Conservation (phyloP, 2,888 invertebrate species). For the Drosophila histrio region DNA sequence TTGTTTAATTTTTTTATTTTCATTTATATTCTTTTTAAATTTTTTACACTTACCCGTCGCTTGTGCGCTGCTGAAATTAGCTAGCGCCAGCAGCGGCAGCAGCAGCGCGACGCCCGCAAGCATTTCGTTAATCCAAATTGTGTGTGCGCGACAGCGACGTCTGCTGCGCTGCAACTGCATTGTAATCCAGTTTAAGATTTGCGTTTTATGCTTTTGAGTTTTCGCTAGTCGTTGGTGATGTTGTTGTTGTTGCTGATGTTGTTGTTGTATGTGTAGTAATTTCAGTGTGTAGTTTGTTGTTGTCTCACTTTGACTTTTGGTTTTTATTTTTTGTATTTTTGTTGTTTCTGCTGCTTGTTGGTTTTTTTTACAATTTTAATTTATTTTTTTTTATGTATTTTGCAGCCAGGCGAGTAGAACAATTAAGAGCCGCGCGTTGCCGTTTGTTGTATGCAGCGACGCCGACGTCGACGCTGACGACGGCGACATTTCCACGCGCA, state of each 20-base stretch:
- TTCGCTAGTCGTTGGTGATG: constrained; percentile 21
- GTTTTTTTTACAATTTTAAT: constrained; percentile 24
- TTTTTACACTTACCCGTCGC: constrained; percentile 68
- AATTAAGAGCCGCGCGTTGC: constrained; percentile 56
- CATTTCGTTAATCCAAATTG: constrained; percentile 73
- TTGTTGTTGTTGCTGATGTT: constrained; percentile 10
- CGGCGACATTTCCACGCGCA: constrained; percentile 67
- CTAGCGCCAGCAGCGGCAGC: constrained; percentile 69
- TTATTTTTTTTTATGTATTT: constrained; percentile 58
- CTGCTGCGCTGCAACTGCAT: constrained; percentile 77
- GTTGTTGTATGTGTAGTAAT: constrained; percentile 28
- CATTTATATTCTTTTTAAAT: not conserved
- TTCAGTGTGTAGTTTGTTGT: constrained; percentile 37
- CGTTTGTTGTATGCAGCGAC: constrained; percentile 60
- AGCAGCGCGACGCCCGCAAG: constrained; percentile 65
- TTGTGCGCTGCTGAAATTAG: constrained; percentile 60
- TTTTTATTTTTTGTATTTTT: constrained; percentile 29
- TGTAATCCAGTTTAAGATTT: constrained; percentile 73
- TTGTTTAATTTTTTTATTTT: constrained; percentile 9
- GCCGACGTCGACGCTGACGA: constrained; percentile 64
- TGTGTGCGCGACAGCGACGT: constrained; percentile 76
- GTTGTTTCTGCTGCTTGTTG: constrained; percentile 18
- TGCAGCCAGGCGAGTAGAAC: constrained; percentile 80
- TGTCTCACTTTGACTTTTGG: constrained; percentile 46
- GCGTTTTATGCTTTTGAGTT: constrained; percentile 54